These are phyloP conservation scores for Morinoia aosen DNA, from an alignment of 2,888 invertebrate species.

Conservation along the genomic window DNA sequence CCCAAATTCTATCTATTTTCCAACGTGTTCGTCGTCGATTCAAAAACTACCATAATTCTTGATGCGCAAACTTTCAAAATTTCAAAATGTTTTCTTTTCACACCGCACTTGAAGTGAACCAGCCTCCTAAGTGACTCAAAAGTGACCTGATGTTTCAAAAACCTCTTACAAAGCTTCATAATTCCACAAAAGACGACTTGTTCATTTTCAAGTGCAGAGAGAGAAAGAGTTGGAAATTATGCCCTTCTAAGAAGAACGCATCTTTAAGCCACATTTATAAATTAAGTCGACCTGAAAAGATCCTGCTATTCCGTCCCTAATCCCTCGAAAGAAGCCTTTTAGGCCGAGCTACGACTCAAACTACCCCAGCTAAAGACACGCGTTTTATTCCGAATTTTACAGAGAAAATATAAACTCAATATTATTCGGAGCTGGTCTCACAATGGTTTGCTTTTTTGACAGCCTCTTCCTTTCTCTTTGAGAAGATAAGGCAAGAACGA, in stretches of 20 bases:
- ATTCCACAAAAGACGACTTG: neutral
- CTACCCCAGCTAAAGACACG: neutral
- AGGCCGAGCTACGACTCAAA: slow-evolving; percentile 7
- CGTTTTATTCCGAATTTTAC: slow-evolving; percentile 8
- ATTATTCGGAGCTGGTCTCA: slow-evolving; percentile 18
- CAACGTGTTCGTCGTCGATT: neutral
- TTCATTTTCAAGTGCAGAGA: neutral
- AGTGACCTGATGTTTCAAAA: neutral
- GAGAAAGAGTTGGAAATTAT: neutral
- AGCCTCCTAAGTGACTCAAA: neutral
- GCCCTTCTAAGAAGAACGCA: neutral
- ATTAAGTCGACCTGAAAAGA: slow-evolving; percentile 10
- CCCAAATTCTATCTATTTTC: neutral
- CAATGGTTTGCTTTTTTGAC: slow-evolving; percentile 43
- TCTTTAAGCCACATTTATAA: slow-evolving; percentile 7
- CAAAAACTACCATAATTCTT: neutral
- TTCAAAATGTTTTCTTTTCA: neutral
- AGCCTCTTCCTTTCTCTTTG: slow-evolving; percentile 16
- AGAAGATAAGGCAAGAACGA: slow-evolving; percentile 42
- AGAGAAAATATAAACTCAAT: slow-evolving; percentile 4
- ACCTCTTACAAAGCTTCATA: neutral
- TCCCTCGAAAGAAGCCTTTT: slow-evolving; percentile 17
- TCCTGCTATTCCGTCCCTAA: slow-evolving; percentile 3
- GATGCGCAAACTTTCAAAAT: neutral
- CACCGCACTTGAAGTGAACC: neutral